A percentile compares a stretch with the other conserved stretches of the same genome.
Conservation (phyloP, 1,140 invertebrate species). For the Ips typographus region DNA sequence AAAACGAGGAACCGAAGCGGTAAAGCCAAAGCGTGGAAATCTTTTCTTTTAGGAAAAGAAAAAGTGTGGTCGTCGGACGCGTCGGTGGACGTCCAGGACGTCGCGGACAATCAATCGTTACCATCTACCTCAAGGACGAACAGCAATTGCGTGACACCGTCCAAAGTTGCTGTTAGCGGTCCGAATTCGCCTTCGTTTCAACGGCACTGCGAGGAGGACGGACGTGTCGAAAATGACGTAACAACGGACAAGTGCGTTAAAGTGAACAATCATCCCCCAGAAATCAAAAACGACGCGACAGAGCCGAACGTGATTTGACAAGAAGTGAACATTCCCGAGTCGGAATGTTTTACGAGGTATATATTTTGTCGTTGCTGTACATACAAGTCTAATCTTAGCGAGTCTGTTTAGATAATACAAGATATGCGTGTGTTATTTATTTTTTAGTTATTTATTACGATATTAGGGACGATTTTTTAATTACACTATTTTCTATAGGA, state of each 20-base stretch:
- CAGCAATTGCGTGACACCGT: conserved; percentile 43
- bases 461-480: not conserved
- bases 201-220: not conserved
- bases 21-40: conserved; percentile 47
- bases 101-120: conserved; percentile 45
- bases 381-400: conserved; percentile 48
- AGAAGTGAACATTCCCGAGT: conserved; percentile 46
- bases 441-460: conserved; percentile 14
- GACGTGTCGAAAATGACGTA: conserved; percentile 33
- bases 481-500: not conserved
- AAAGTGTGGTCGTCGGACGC: conserved; percentile 48
- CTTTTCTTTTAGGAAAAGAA: conserved; percentile 44
- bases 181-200: conserved; percentile 19
- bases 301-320: conserved; percentile 46
- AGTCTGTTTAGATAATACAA: conserved; percentile 45
- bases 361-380: conserved; percentile 52
- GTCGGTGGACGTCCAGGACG: conserved; percentile 40
- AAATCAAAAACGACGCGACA: conserved; percentile 38
- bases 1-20: conserved; percentile 41
- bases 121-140: conserved; percentile 48
- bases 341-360: conserved; percentile 49
- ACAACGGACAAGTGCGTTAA: conserved; percentile 18
- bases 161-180: conserved; percentile 18
- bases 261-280: conserved; percentile 21
- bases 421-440: conserved; percentile 3